Evolutionary conservation across 2,113 vertebrate genomes (phyloP), one percentile per base, ranked within the genome.

Genomic region (Chloebia gouldiae): DNA sequence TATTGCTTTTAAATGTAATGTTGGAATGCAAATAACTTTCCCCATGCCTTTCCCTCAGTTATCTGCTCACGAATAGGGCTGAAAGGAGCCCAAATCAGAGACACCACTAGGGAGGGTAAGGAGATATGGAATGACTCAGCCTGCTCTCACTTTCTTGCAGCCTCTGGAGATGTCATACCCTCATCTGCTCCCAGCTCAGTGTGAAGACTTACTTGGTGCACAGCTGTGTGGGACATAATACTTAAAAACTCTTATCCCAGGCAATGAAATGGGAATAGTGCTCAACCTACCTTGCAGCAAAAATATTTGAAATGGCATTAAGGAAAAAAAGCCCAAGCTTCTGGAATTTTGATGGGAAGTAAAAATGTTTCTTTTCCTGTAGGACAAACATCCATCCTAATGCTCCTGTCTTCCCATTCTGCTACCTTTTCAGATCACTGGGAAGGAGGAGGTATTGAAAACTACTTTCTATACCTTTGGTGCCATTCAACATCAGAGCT

Each of bases 1-100:
- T 97, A 98, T 88, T 95, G 92, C 92, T 97, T 98, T 98, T 96
- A 97, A 97, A 97, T 96, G 86, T 90, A 96, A 97, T 89, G 92
- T 69, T 94, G 96, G 90, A 91, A 98, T 97, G 96, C 95, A 97
- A 97, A 98, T 97, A 97, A 95, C 80, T 95, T 95, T 92, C 81
- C 25, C 72, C 1, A 2, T 59, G 18, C 78, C 59, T 56, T 88
- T 72, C 61, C 45, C 59, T 90, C 57, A 39, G 75, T 50, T 66
- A 94, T 95, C 87, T 95, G 94, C 91, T 97, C 97, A 98, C 98
- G 97, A 98, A 98, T 98, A 98, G 97, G 71, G 30, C 72, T 97
- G 95, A 97, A 98, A 97, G 95, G 91, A 97, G 19, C 57, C 42
- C 1, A 19, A 93, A 92, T 72, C 88, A 76, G 95, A 97, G 96